A percentile compares a stretch with the other conserved stretches of the same genome.
Conservation (phyloP, 2,113 vertebrate species). For the Kryptolebias marmoratus region DNA sequence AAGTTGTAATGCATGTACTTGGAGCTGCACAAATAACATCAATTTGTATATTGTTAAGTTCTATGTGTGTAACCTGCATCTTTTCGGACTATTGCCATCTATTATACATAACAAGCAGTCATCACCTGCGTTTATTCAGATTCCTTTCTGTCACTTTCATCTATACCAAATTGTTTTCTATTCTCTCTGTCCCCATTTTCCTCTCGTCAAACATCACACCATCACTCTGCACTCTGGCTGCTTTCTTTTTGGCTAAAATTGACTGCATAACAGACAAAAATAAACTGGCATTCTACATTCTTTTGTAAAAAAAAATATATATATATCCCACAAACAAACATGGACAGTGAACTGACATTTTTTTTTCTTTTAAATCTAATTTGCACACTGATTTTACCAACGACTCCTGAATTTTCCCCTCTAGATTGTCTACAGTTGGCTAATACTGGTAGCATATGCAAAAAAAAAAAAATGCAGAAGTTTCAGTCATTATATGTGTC, state of each 20-base stretch:
- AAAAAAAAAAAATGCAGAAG: constrained; percentile 47
- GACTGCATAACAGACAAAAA: constrained; percentile 6
- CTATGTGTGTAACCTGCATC: constrained; percentile 10
- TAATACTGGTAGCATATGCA: constrained; percentile 74
- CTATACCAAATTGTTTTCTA: constrained; percentile 3
- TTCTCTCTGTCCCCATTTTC: constrained; percentile 12
- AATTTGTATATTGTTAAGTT: constrained; percentile 2
- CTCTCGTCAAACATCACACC: constrained; percentile 14
- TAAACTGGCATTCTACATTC: constrained; percentile 43
- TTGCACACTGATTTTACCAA: constrained; percentile 47
- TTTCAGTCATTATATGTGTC: constrained; percentile 66
- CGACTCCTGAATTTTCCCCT: constrained; percentile 48
- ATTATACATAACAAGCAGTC: constrained; percentile 24
- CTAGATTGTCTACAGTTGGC: constrained; percentile 71
- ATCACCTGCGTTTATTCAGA: constrained; percentile 25
- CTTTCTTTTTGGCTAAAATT: constrained; percentile 8
- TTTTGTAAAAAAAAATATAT: constrained; percentile 2
- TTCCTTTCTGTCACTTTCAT: constrained; percentile 35
- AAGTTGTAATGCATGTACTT: constrained; percentile 18
- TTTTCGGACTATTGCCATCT: constrained; percentile 10
- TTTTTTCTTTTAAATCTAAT: constrained; percentile 18
- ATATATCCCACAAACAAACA: constrained; percentile 45
- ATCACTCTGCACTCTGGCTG: constrained; percentile 20
- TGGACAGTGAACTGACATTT: constrained; percentile 59
- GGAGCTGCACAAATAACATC: constrained; percentile 15